phyloP scores from a whole-genome alignment of 2,113 vertebrate species.

The Neodontobutis hainanensis region DNA sequence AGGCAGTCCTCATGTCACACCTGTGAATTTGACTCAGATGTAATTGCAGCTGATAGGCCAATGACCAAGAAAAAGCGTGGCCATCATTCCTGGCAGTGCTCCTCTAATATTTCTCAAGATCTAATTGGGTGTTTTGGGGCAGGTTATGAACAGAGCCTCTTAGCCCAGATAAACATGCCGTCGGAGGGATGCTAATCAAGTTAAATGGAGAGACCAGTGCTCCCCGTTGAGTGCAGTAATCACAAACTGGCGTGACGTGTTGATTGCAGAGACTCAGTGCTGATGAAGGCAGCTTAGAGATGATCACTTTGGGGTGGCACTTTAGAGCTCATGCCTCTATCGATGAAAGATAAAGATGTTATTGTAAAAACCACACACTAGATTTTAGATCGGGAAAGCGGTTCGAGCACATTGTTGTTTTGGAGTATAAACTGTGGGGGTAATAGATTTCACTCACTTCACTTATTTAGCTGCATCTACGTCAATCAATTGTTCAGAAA shows the following conservation, averaged over 20 bases:
- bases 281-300: slow-evolving; percentile 58
- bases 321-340: slow-evolving; percentile 18
- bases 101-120: slow-evolving; percentile 44
- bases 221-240: slow-evolving; percentile 56
- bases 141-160: slow-evolving; percentile 55
- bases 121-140: slow-evolving; percentile 53
- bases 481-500: slow-evolving; percentile 55
- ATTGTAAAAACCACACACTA: slow-evolving; percentile 15
- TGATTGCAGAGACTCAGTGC: slow-evolving; percentile 59
- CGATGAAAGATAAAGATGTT: not conserved
- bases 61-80: slow-evolving; percentile 20
- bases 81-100: slow-evolving; percentile 37
- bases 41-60: slow-evolving; percentile 23
- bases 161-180: slow-evolving; percentile 63
- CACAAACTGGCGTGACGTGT: slow-evolving; percentile 49
- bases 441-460: slow-evolving; percentile 56
- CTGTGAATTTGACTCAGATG: slow-evolving; percentile 26
- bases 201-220: slow-evolving; percentile 36
- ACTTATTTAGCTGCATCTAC: slow-evolving; percentile 12
- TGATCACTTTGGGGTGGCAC: slow-evolving; percentile 26
- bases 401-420: not conserved
- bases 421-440: slow-evolving; percentile 1
- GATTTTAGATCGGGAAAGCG: slow-evolving; percentile 27
- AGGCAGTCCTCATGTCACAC: slow-evolving; percentile 1
- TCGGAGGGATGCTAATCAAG: slow-evolving; percentile 64